Conservation (phyloP, 2,888 invertebrate species). For the Aporophyla lueneburgensis region DNA sequence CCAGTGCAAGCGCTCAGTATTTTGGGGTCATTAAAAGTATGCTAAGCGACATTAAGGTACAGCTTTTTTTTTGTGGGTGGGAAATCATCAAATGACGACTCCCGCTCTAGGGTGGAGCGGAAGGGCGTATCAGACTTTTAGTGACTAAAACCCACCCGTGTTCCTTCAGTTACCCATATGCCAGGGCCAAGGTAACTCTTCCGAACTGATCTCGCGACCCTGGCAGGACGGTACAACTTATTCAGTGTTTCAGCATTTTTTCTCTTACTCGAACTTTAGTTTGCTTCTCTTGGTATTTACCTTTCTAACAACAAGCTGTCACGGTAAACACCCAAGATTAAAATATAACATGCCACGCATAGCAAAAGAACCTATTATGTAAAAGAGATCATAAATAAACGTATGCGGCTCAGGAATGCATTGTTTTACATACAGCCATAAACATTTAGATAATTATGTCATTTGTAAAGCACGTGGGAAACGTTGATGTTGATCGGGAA, state of each 20-base stretch:
- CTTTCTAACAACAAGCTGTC: not conserved
- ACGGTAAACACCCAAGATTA: slow-evolving; percentile 24
- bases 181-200: no score
- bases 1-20: no score
- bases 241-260: not conserved
- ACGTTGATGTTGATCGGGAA: not conserved
- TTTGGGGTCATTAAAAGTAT: no score
- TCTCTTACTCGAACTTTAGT: not conserved
- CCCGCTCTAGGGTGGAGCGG: no score
- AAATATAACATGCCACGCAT: slow-evolving; percentile 1
- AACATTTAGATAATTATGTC: slow-evolving; percentile 47
- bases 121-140: no score
- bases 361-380: slow-evolving; percentile 33
- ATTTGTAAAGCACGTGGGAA: slow-evolving; percentile 29
- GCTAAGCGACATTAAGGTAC: no score
- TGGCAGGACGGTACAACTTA: no score
- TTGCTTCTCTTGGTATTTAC: not conserved
- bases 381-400: slow-evolving; percentile 6
- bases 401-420: slow-evolving; percentile 34
- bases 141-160: no score
- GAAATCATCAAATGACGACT: no score
- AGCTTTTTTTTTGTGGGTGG: no score
- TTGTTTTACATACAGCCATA: slow-evolving; percentile 36
- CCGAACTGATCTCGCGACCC: no score
- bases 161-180: no score